Percentiles rank a stretch among this genome's conserved stretches.
These are phyloP conservation scores for Drosophila pegasa DNA, from an alignment of 2,888 invertebrate genomes.

Conservation along the genomic window DNA sequence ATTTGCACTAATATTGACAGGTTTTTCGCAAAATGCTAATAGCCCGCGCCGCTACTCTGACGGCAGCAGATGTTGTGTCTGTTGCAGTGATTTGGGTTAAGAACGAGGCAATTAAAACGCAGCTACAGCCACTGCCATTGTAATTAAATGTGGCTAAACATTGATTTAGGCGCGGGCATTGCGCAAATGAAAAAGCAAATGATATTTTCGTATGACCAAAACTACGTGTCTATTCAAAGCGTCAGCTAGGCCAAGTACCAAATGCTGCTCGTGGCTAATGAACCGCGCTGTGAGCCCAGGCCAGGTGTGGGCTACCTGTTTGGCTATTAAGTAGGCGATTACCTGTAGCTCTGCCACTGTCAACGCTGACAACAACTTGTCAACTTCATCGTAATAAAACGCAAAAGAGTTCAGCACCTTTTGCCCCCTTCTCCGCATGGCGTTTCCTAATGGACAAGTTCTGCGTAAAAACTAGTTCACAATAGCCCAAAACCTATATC, in stretches of 20 bases:
- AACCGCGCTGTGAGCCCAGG: conserved; percentile 42
- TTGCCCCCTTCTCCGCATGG: conserved; percentile 18
- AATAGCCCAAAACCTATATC: conserved; percentile 49
- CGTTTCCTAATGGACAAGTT: conserved; percentile 70
- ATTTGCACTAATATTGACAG: conserved; percentile 83
- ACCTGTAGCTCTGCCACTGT: conserved; percentile 38
- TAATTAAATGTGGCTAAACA: conserved; percentile 80
- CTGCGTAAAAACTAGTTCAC: conserved; percentile 73
- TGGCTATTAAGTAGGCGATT: conserved; percentile 48
- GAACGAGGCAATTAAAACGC: conserved; percentile 79
- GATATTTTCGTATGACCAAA: background rate
- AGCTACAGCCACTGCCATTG: conserved; percentile 61
- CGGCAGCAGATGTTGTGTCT: conserved; percentile 48
- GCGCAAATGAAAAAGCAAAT: conserved; percentile 39
- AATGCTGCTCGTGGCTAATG: conserved; percentile 44
- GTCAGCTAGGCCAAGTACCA: conserved; percentile 48
- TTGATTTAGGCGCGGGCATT: conserved; percentile 59
- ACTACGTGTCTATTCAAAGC: conserved; percentile 12
- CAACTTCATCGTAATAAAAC: conserved; percentile 46
- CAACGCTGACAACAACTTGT: conserved; percentile 51
- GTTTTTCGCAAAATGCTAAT: conserved; percentile 76
- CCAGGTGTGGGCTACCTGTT: conserved; percentile 64
- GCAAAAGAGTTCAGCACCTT: conserved; percentile 75
- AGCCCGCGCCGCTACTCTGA: conserved; percentile 37
- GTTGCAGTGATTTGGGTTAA: conserved; percentile 81